Conservation (phyloP, 2,888 invertebrate species). For the Hypolimnas misippus region DNA sequence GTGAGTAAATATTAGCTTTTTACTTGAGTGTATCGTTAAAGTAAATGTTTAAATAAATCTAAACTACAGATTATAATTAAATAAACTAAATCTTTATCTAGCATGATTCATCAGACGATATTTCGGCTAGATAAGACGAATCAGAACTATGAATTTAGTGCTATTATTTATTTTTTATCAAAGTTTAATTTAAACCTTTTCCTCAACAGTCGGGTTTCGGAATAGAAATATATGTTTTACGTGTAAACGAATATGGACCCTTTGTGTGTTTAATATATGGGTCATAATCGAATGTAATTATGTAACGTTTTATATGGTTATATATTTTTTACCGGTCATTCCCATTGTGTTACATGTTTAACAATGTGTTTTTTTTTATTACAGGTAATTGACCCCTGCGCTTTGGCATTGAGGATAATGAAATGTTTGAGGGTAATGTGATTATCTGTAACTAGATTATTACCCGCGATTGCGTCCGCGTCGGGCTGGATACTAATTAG, state of each 20-base stretch:
- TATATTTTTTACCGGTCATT: slow-evolving; percentile 41
- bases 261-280: slow-evolving; percentile 13
- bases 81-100: background rate
- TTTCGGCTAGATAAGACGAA: slow-evolving; percentile 9
- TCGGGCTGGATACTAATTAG: no score
- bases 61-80: no score
- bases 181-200: slow-evolving; percentile 23
- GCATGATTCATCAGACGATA: slow-evolving; percentile 7
- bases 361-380: slow-evolving; percentile 57
- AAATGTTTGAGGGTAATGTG: slow-evolving; percentile 29
- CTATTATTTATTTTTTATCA: slow-evolving; percentile 24
- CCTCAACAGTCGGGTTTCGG: slow-evolving; percentile 17
- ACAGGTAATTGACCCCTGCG: slow-evolving; percentile 68
- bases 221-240: background rate
- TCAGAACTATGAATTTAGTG: slow-evolving; percentile 15
- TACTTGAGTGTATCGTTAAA: no score
- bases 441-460: slow-evolving; percentile 24
- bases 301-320: slow-evolving; percentile 3
- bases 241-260: slow-evolving; percentile 6
- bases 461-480: no score
- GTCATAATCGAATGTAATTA: slow-evolving; percentile 16
- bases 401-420: slow-evolving; percentile 46
- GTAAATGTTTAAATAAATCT: no score
- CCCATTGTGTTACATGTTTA: slow-evolving; percentile 49
- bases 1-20: no score